These are phyloP conservation scores for Psittacula derbiana DNA, from an alignment of 2,797 vertebrate species.

Conservation along the genomic window DNA sequence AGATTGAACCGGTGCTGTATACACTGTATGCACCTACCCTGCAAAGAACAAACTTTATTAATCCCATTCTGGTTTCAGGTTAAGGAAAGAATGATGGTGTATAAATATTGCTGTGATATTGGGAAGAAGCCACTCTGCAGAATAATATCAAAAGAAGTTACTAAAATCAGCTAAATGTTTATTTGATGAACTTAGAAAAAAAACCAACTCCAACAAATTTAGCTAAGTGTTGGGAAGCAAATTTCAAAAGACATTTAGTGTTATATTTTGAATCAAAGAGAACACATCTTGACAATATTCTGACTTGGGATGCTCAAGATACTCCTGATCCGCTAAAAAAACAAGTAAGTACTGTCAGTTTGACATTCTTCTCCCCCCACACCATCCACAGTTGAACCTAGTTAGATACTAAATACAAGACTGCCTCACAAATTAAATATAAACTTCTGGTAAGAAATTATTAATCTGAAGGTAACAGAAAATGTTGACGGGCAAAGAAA, in stretches of 20 bases:
- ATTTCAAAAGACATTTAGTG: neutral
- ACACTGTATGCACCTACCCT: neutral
- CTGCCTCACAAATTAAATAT: neutral
- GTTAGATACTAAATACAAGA: neutral
- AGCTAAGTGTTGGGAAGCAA: neutral
- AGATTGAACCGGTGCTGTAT: neutral
- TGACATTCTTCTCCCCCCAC: neutral
- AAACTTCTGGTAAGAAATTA: conserved; percentile 19
- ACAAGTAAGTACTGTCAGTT: neutral
- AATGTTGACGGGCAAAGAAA: neutral
- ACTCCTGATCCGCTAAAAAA: neutral
- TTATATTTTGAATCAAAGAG: neutral
- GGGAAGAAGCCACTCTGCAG: neutral
- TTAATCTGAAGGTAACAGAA: neutral
- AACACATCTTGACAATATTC: neutral
- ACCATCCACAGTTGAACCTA: neutral
- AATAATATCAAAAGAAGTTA: neutral
- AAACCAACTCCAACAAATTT: neutral
- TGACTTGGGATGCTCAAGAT: neutral
- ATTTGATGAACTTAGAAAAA: neutral
- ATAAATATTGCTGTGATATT: neutral
- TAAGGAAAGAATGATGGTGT: neutral
- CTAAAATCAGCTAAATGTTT: neutral
- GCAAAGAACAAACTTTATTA: neutral
- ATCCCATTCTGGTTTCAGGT: neutral